Evolutionary conservation across 2,797 vertebrate genomes (phyloP).

Genomic region (Rallus crepitans): DNA sequence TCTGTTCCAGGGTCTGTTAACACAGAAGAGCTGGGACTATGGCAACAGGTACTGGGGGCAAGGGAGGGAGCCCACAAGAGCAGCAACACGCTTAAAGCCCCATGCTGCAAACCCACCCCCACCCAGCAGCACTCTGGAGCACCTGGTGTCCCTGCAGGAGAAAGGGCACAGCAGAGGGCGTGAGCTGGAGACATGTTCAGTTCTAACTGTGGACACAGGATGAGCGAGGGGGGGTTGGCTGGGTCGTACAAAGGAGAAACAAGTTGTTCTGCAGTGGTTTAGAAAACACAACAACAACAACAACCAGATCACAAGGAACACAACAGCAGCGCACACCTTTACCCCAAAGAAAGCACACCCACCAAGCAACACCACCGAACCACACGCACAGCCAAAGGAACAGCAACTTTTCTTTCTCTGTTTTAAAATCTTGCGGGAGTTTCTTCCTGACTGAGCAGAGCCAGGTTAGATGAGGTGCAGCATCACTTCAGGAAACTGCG

Average conservation of each 20-base stretch:
- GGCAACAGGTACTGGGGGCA: neutral
- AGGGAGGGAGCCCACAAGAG: neutral
- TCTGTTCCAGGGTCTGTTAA: neutral
- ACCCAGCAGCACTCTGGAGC: rapidly evolving
- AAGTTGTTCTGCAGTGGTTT: neutral
- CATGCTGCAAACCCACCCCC: neutral
- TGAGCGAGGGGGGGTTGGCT: neutral
- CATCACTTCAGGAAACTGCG: neutral
- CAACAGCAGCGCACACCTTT: neutral
- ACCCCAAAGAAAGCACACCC: neutral
- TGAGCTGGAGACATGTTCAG: neutral
- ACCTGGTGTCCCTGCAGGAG: neutral
- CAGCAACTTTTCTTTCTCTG: neutral
- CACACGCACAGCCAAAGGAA: neutral
- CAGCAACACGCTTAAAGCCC: rapidly evolving
- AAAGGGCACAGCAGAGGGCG: neutral
- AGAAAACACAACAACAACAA: neutral
- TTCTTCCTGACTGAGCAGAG: neutral
- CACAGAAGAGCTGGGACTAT: neutral
- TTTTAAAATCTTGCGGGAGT: neutral
- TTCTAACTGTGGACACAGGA: neutral
- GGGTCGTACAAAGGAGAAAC: neutral
- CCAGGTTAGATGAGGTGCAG: neutral
- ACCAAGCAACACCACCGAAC: neutral
- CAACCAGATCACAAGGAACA: neutral